A percentile compares a stretch with the other conserved stretches of the same genome.
Evolutionary conservation across 2,113 vertebrate species (phyloP).

Genomic region (Caretta caretta): DNA sequence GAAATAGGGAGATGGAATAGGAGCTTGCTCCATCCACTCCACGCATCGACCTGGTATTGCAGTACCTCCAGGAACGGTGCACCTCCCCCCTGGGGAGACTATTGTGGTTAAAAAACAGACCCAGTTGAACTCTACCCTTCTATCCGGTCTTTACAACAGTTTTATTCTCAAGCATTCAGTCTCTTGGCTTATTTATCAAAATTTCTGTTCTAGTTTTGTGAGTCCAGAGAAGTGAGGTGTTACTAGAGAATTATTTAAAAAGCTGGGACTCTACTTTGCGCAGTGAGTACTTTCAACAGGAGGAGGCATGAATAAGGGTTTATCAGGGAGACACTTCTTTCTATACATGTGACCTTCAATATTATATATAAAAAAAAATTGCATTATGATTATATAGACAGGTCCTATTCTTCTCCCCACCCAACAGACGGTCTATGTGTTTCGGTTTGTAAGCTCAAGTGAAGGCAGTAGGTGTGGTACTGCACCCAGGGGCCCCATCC

Average conservation of each 20-base stretch:
- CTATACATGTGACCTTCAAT: no score
- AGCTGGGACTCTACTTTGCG: neutral
- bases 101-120: neutral
- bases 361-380: no score
- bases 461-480: no score
- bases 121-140: no score
- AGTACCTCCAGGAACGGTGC: neutral
- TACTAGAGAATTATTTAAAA: neutral
- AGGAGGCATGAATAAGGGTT: no score
- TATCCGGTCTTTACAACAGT: neutral
- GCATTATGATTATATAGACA: no score
- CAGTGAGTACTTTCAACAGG: no score
- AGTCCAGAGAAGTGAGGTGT: neutral
- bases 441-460: no score
- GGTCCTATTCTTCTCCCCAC: no score
- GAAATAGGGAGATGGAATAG: neutral
- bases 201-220: neutral
- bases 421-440: no score
- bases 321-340: no score
- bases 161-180: neutral
- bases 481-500: no score
- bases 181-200: neutral
- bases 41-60: neutral
- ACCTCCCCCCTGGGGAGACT: neutral
- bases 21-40: neutral